Evolutionary conservation across 2,888 invertebrate species (phyloP).

Genomic region (Subacronicta megacephala): DNA sequence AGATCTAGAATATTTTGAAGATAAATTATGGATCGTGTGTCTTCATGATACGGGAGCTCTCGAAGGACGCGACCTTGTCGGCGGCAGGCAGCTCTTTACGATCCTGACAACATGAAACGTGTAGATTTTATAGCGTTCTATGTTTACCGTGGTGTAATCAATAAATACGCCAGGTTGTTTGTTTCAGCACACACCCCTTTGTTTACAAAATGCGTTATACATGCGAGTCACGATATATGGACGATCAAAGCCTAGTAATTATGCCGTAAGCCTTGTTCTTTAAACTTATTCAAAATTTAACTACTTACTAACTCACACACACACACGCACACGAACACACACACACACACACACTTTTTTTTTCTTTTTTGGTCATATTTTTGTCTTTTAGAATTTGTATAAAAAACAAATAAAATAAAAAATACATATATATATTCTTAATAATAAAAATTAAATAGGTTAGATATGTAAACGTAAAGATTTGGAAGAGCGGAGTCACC

Average conservation of each 20-base stretch:
- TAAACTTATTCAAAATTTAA: too few species aligned
- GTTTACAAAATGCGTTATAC: conserved; percentile 16
- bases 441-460: too few species aligned
- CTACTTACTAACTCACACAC: too few species aligned
- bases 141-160: conserved; percentile 37
- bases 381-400: too few species aligned
- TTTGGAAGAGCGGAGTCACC: too few species aligned
- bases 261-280: too few species aligned
- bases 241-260: background rate
- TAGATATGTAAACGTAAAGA: too few species aligned
- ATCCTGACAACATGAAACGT: conserved; percentile 34
- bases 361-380: too few species aligned
- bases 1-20: conserved; percentile 38
- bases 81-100: conserved; percentile 43
- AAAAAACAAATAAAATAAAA: too few species aligned
- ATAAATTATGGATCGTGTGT: conserved; percentile 54
- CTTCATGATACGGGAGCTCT: conserved; percentile 53
- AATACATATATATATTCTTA: too few species aligned
- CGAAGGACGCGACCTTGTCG: conserved; percentile 61
- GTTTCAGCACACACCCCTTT: conserved; percentile 33
- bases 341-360: too few species aligned
- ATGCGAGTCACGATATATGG: background rate
- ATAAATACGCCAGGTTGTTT: conserved; percentile 34
- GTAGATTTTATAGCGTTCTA: conserved; percentile 34
- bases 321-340: too few species aligned